Evolutionary conservation across 2,113 vertebrate species (phyloP).

Genomic region (Xyliphius kryptos): DNA sequence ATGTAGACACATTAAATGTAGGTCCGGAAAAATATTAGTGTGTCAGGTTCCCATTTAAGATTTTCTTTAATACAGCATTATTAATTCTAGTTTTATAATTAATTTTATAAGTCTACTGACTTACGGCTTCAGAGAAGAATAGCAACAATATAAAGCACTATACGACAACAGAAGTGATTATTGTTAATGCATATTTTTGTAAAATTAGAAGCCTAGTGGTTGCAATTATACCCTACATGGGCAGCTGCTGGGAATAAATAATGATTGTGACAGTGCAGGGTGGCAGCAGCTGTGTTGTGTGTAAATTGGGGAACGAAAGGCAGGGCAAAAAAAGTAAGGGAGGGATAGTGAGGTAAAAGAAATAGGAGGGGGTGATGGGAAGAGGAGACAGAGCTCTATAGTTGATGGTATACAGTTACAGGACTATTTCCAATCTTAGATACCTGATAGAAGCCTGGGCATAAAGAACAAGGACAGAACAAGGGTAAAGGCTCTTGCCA

Average conservation of each 20-base stretch:
- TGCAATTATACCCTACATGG: too few species aligned
- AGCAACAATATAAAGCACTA: too few species aligned
- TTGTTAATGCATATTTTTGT: too few species aligned
- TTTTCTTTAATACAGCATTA: too few species aligned
- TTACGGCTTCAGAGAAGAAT: too few species aligned
- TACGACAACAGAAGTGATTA: too few species aligned
- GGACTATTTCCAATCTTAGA: constrained; percentile 62
- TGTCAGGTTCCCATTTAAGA: too few species aligned
- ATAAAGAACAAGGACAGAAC: constrained; percentile 64
- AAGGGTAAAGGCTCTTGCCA: constrained; percentile 53
- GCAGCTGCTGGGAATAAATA: constrained; percentile 74
- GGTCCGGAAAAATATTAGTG: too few species aligned
- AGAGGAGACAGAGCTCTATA: constrained; percentile 47
- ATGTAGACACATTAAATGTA: too few species aligned
- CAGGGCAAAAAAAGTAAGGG: constrained; percentile 16
- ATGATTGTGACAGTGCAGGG: constrained; percentile 69
- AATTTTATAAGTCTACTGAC: too few species aligned
- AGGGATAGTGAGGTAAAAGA: not conserved
- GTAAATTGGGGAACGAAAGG: constrained; percentile 46
- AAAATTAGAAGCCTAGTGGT: too few species aligned
- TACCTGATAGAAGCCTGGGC: constrained; percentile 61
- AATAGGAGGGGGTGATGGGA: not conserved
- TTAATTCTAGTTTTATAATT: too few species aligned
- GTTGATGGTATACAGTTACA: constrained; percentile 63
- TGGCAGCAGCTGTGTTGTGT: constrained; percentile 65